Conservation (phyloP, 2,113 vertebrate species). For the Lepus timidus region DNA sequence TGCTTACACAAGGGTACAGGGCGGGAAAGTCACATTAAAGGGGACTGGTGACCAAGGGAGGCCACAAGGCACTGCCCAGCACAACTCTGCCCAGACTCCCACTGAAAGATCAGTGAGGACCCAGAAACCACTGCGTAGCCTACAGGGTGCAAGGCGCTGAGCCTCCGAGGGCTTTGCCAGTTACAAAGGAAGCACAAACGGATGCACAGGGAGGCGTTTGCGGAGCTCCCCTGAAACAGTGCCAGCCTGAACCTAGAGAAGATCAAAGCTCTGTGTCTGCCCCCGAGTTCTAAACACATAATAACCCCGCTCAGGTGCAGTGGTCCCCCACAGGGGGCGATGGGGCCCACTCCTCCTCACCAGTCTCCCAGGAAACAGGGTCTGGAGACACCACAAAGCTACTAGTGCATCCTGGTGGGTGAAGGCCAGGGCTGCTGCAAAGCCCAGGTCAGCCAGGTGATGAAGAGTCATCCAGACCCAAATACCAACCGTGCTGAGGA, state of each 20-base stretch:
- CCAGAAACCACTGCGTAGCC: not conserved
- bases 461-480: not conserved
- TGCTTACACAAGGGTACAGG: not conserved
- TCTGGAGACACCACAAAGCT: not conserved
- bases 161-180: not conserved
- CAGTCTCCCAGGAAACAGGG: not conserved
- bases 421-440: not conserved
- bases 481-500: not conserved
- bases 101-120: slow-evolving; percentile 51
- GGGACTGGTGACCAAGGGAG: not conserved
- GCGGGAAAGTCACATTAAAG: slow-evolving; percentile 44
- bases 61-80: not conserved
- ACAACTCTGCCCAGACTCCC: not conserved
- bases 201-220: not conserved
- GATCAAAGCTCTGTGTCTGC: not conserved
- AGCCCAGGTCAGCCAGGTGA: too few species aligned
- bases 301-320: not conserved
- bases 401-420: not conserved
- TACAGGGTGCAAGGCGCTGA: not conserved
- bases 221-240: not conserved
- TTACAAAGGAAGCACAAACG: slow-evolving; percentile 4
- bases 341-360: not conserved
- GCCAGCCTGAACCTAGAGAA: not conserved
- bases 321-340: not conserved
- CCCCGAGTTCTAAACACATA: not conserved